phyloP scores from a whole-genome alignment of 2,797 vertebrate species.

The Melanotaenia pygmaea region DNA sequence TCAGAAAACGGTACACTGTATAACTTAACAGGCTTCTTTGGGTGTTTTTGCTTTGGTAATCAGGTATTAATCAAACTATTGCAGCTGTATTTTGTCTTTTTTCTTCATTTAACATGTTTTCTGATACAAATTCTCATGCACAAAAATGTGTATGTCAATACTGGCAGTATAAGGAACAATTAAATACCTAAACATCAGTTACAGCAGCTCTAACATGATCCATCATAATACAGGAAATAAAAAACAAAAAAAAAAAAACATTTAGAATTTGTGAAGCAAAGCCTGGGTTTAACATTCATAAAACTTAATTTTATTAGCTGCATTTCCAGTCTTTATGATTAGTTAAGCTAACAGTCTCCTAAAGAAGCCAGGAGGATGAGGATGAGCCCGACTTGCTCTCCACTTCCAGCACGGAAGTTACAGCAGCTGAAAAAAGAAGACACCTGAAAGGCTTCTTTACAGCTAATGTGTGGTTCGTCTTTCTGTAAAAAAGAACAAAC shows the following conservation, averaged over 20 bases:
- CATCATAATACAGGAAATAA: conserved; percentile 34
- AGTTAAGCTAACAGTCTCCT: neutral
- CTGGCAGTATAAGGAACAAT: conserved; percentile 47
- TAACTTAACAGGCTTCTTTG: conserved; percentile 41
- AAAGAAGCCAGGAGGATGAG: neutral
- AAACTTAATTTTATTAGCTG: neutral
- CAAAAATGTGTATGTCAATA: conserved; percentile 34
- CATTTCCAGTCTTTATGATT: neutral
- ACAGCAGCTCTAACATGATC: conserved; percentile 13
- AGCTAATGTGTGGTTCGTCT: neutral
- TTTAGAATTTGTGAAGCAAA: conserved; percentile 23
- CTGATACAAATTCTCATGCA: conserved; percentile 35
- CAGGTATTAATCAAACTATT: conserved; percentile 18
- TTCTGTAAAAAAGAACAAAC: neutral
- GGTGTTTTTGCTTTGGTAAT: conserved; percentile 45
- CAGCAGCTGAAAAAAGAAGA: neutral
- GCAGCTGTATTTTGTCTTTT: neutral
- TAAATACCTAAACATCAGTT: conserved; percentile 19
- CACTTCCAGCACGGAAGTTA: neutral
- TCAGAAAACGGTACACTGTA: conserved; percentile 51
- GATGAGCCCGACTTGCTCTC: neutral
- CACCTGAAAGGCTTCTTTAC: neutral
- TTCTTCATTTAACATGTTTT: conserved; percentile 4
- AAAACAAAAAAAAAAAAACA: conserved; percentile 18
- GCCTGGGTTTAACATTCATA: neutral